Base-by-base conservation (phyloP, 2,888 invertebrate species). In the Altica lythri region DNA sequence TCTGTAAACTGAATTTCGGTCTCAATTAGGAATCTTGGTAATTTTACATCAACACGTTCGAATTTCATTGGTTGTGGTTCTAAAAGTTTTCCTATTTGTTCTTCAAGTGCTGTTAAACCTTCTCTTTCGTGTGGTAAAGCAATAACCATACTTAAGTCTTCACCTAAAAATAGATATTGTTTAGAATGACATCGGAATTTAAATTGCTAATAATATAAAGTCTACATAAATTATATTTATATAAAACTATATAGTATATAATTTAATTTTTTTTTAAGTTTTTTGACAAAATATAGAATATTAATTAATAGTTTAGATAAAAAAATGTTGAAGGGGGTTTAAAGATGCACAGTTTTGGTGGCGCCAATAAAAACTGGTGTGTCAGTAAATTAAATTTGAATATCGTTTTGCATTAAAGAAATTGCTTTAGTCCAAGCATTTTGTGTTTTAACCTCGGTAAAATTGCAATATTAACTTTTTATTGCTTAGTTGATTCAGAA, bases 101-200 rank as follows among this genome's bases (percentile, higher is more conserved):
- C 38, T 52, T 65, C 65, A 4, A 66, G 16, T 10, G 47, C 51
- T 2, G 53, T 30, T 22, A 69, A 50, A 42, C 68, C 68, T 18
- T 67, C 59, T 25, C 55, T 64, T 44, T 65, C 53, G 16, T 68
- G 65, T 3, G 68, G 69, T 10, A 69, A 48, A 16, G 61, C 64
- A 38, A 69, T 58, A 1, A 63, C 61, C 63, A 69, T 63, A 3
- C 61, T 61, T 2, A 44, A 19, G 4, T 19, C 32, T 12, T 44
- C 19, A 12, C 4, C 8, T 32, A 17, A 19, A 17, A 17, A 19
- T n/a, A n/a, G n/a, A n/a, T n/a, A n/a, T n/a, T n/a, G n/a, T n/a
- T n/a, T n/a, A n/a, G n/a, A n/a, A n/a, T n/a, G n/a, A n/a, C n/a
- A n/a, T n/a, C n/a, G n/a, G n/a, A n/a, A n/a, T n/a, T n/a, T n/a